Conservation (phyloP, 2,797 vertebrate species). For the Gymnopithys bicolor region DNA sequence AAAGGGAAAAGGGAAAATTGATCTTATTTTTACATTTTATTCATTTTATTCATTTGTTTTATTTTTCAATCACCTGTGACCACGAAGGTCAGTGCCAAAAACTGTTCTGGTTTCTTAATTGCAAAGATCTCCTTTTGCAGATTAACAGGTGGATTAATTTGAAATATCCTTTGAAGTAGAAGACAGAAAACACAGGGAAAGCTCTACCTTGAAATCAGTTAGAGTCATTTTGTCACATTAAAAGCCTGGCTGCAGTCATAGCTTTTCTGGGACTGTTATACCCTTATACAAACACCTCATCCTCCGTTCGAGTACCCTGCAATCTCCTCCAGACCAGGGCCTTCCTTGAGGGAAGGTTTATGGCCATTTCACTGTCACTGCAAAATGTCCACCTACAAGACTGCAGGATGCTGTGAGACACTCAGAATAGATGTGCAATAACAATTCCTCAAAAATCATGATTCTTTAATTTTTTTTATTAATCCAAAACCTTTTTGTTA, state of each 20-base stretch:
- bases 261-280: not conserved
- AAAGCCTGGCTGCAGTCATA: not conserved
- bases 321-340: not conserved
- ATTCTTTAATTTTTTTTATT: not conserved
- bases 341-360: not conserved
- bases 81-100: not conserved
- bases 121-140: not conserved
- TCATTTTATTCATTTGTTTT: not conserved
- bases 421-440: not conserved
- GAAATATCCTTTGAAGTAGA: not conserved
- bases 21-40: not conserved
- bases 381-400: not conserved
- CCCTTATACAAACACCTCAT: fast-evolving
- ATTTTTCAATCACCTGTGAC: not conserved
- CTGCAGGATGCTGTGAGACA: not conserved
- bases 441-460: not conserved
- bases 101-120: not conserved
- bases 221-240: not conserved
- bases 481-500: not conserved
- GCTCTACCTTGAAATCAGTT: not conserved
- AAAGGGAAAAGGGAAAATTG: not conserved
- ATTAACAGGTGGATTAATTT: not conserved
- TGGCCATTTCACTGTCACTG: not conserved
- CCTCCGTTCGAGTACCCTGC: fast-evolving
- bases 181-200: not conserved